Percentiles rank a stretch among this genome's conserved stretches.
These are phyloP conservation scores for Ephestia elutella DNA, from an alignment of 1,140 invertebrate species.

Conservation along the genomic window DNA sequence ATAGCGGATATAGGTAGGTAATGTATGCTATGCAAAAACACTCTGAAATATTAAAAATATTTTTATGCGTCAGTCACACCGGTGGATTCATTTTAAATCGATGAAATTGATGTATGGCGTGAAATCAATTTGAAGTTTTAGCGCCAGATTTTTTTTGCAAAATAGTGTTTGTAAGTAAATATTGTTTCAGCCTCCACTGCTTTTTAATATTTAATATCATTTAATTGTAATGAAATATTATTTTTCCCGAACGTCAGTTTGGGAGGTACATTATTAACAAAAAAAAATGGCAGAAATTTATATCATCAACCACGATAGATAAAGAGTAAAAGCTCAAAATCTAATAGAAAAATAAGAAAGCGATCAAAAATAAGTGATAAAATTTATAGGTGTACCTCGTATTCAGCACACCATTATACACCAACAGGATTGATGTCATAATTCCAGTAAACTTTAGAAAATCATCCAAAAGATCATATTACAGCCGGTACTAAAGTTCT, in stretches of 20 bases:
- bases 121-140: conserved; percentile 4
- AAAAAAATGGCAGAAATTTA: no score
- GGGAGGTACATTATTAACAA: no score
- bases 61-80: conserved; percentile 2
- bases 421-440: not conserved
- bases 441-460: not conserved
- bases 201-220: not conserved
- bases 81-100: conserved; percentile 2
- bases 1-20: no score
- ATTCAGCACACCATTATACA: not conserved
- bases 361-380: no score
- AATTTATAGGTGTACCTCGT: no score
- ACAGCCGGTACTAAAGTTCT: conserved; percentile 2
- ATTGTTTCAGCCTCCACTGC: not conserved
- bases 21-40: not conserved
- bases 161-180: not conserved
- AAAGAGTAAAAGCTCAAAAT: no score
- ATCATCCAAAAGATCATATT: not conserved
- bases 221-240: no score
- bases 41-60: conserved; percentile 4
- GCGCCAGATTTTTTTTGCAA: not conserved
- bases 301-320: no score
- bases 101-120: conserved; percentile 2
- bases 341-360: no score
- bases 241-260: no score